These are phyloP conservation scores for Tympanoctomys barrerae DNA, from an alignment of 2,797 vertebrate genomes.

Conservation along the genomic window DNA sequence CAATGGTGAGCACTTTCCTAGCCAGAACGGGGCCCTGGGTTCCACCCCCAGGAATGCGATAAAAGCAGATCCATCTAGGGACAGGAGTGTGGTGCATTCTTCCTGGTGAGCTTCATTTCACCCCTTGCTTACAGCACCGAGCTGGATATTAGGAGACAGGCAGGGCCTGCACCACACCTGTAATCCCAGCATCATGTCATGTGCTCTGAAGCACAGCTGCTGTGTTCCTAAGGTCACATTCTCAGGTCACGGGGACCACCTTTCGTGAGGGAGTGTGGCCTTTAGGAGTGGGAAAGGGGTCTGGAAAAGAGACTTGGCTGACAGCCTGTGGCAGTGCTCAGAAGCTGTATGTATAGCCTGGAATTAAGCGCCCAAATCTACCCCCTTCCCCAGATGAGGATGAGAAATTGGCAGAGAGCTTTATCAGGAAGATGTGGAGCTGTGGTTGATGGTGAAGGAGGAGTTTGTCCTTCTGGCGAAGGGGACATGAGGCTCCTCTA, in stretches of 20 bases:
- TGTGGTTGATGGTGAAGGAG: not conserved
- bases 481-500: not conserved
- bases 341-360: constrained; percentile 30
- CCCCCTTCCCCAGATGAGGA: not conserved
- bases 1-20: not conserved
- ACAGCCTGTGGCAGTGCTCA: constrained; percentile 12
- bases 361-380: constrained; percentile 37
- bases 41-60: not conserved
- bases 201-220: constrained; percentile 12
- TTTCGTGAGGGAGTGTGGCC: constrained; percentile 42
- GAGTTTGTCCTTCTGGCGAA: not conserved
- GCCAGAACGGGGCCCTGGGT: not conserved
- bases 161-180: not conserved
- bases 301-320: constrained; percentile 51
- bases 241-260: not conserved
- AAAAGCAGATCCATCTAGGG: not conserved
- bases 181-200: not conserved
- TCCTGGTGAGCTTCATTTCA: not conserved
- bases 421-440: not conserved
- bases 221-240: not conserved
- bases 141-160: not conserved
- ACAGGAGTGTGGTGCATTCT: not conserved
- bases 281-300: constrained; percentile 18
- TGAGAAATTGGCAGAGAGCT: not conserved
- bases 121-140: not conserved